phyloP scores from a whole-genome alignment of 2,888 invertebrate species.

The Sepiola atlantica region DNA sequence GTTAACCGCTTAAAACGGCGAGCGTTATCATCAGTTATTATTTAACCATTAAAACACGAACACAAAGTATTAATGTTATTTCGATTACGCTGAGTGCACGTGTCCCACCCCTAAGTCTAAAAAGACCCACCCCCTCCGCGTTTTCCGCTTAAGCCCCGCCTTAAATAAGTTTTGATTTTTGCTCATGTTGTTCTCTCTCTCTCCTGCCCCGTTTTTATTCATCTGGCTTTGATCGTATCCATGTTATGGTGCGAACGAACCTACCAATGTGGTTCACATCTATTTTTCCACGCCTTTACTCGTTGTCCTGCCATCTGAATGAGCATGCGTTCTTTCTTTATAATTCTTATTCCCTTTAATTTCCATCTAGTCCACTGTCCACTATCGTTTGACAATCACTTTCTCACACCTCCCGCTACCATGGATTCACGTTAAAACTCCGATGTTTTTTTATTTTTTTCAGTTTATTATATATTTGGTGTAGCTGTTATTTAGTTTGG shows the following conservation, averaged over 20 bases:
- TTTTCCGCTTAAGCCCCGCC: neutral
- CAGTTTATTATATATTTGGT: no score
- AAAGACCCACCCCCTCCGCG: neutral
- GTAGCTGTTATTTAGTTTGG: no score
- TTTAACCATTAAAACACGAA: neutral
- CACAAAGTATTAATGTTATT: neutral
- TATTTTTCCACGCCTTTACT: neutral
- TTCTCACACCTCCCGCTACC: neutral
- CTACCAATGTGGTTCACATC: neutral
- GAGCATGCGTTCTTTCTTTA: neutral
- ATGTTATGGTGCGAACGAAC: neutral
- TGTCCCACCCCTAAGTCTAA: neutral
- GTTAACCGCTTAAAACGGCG: neutral
- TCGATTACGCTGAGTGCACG: neutral
- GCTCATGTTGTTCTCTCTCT: neutral
- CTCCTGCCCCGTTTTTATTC: neutral
- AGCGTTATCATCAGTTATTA: neutral
- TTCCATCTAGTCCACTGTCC: neutral
- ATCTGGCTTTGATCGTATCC: neutral
- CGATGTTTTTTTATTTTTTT: no score
- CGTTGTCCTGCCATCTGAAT: neutral
- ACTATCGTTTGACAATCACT: neutral
- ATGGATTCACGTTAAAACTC: no score
- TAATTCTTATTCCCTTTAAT: neutral
- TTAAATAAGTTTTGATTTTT: neutral